Evolutionary conservation across 1,140 invertebrate species (phyloP), one percentile per base, ranked within the genome.

Genomic region (Ostrea denselamellosa): DNA sequence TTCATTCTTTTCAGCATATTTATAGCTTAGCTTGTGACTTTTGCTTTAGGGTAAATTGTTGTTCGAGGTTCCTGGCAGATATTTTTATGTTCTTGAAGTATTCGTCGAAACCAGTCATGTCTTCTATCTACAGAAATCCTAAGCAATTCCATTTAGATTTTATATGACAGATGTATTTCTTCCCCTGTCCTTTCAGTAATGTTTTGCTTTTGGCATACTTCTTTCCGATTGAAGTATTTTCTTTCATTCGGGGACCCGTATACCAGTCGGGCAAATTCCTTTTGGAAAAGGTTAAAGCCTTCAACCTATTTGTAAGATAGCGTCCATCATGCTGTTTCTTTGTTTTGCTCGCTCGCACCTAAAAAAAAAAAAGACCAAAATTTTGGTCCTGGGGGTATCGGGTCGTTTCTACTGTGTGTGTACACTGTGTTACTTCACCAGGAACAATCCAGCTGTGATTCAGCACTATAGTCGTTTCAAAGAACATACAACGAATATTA

Each of bases 101-200:
- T 77, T 77, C 25, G 28, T 77, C 28, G 68, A 77, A 77, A 77
- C 10, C 68, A 77, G 68, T 77, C 68, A 34, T 77, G 68, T 77
- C 28, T 77, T 34, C 28, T 77, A 77, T 77, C 68, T 77, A 28
- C 68, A 28, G 28, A 77, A 25, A 77, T 34, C 28, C 68, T 77
- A 34, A 25, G 68, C 25, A 77, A 77, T 77, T 28, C 28, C 68
- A 77, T 77, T 34, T 34, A 25, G 68, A 25, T 22, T 25, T 77
- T 77, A 77, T 77, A 77, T 77, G 68, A 77, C 68, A 77, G 68
- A 77, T 77, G 68, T 77, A 77, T 14, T 77, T 77, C 68, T 77
- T 77, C 22, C 22, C 68, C 14, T 34, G 68, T 77, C 68, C 68
- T 77, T 34, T 68, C 28, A 28, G 68, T 14, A 77, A 28, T 2